Evolutionary conservation across 2,113 vertebrate genomes (phyloP).

Genomic region (Microtus oregoni): DNA sequence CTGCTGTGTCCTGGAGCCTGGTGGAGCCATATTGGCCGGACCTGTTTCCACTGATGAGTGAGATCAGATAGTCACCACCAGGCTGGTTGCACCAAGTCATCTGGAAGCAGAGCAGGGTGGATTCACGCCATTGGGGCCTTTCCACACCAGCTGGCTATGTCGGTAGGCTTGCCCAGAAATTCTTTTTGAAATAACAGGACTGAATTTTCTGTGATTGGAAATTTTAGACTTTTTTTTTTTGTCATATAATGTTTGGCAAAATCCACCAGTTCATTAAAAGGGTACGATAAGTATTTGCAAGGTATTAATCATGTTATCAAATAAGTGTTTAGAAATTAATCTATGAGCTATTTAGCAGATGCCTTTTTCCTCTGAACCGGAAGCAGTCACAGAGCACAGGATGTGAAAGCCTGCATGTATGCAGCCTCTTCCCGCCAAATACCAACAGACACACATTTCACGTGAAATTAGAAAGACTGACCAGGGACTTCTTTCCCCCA

Average conservation of each 20-base stretch:
- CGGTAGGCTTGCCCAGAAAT: background rate
- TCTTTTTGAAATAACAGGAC: background rate
- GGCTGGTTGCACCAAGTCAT: background rate
- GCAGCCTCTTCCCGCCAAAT: conserved; percentile 57
- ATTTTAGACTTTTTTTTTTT: background rate
- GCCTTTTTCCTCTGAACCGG: conserved; percentile 55
- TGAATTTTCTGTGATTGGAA: conserved; percentile 40
- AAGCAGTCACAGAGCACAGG: conserved; percentile 7
- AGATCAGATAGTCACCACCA: background rate
- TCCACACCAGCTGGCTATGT: background rate
- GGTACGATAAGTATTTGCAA: conserved; percentile 31
- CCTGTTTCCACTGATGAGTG: background rate
- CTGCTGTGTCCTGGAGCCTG: background rate
- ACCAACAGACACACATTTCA: conserved; percentile 58
- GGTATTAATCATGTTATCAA: conserved; percentile 60
- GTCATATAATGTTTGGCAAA: conserved; percentile 48
- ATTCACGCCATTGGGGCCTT: background rate
- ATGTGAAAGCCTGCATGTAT: background rate
- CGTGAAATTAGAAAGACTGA: conserved; percentile 65
- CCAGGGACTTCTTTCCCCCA: background rate
- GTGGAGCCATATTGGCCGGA: background rate
- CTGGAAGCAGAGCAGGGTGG: background rate
- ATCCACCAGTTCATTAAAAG: conserved; percentile 44
- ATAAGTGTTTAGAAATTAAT: conserved; percentile 46
- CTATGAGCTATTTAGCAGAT: conserved; percentile 29